phyloP scores from a whole-genome alignment of 2,888 invertebrate species.

The Podabrus alpinus region DNA sequence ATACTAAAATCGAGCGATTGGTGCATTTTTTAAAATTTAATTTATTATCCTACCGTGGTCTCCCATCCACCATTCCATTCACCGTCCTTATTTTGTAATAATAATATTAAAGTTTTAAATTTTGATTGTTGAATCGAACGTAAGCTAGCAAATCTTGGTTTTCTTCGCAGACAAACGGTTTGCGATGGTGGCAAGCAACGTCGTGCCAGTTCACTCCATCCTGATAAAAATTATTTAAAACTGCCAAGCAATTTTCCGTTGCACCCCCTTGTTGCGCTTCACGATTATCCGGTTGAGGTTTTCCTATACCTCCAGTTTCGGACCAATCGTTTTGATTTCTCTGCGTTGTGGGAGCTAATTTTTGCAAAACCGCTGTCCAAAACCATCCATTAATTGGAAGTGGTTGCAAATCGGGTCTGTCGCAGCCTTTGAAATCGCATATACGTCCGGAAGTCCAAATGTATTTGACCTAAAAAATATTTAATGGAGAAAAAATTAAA shows the following conservation, averaged over 20 bases:
- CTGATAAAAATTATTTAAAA: slow-evolving; percentile 88
- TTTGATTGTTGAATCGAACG: slow-evolving; percentile 81
- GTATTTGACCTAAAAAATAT: slow-evolving; percentile 70
- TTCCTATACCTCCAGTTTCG: slow-evolving; percentile 81
- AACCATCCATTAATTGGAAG: slow-evolving; percentile 86
- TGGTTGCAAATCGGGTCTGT: slow-evolving; percentile 82
- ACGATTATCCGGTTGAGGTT: slow-evolving; percentile 85
- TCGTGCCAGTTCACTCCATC: slow-evolving; percentile 92
- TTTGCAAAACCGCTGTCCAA: slow-evolving; percentile 87
- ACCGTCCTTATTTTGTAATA: too few species aligned
- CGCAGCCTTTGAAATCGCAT: slow-evolving; percentile 90
- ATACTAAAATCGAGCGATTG: too few species aligned
- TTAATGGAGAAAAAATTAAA: background rate
- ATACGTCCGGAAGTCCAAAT: slow-evolving; percentile 91
- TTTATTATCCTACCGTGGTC: too few species aligned
- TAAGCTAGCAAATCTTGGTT: slow-evolving; percentile 85
- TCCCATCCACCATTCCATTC: background rate
- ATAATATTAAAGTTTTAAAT: slow-evolving; percentile 67
- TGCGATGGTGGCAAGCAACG: slow-evolving; percentile 88
- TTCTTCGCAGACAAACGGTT: slow-evolving; percentile 88
- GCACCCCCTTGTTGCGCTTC: slow-evolving; percentile 83
- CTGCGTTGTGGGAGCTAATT: slow-evolving; percentile 81
- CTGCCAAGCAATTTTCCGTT: slow-evolving; percentile 82
- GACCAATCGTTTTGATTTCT: slow-evolving; percentile 88
- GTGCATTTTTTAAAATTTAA: too few species aligned